Evolutionary conservation across 2,888 invertebrate genomes (phyloP).

Genomic region (Terebella lapidaria): DNA sequence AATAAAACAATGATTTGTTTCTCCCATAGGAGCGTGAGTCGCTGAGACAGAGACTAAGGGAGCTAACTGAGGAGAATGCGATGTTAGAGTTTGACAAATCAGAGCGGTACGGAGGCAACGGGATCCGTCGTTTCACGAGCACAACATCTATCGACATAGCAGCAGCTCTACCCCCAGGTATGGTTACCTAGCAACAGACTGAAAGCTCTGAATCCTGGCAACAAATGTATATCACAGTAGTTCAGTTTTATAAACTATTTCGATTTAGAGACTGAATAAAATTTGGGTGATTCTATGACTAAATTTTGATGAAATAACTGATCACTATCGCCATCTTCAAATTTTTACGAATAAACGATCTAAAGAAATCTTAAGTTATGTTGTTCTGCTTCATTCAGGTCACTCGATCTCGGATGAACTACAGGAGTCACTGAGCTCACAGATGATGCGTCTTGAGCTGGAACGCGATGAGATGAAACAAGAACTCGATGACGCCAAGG

Average conservation of each 20-base stretch:
- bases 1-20: too few relatives aligned
- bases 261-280: too few relatives aligned
- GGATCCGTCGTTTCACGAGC: neutral
- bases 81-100: neutral
- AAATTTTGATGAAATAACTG: too few relatives aligned
- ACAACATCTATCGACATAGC: neutral
- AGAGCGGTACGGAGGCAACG: neutral
- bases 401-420: slow-evolving; percentile 19
- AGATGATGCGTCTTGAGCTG: slow-evolving; percentile 8
- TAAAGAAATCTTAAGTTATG: too few relatives aligned
- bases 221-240: too few relatives aligned
- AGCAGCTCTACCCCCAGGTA: too few relatives aligned
- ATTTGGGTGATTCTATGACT: too few relatives aligned
- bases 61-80: neutral
- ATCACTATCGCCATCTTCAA: too few relatives aligned
- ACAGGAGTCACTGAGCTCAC: slow-evolving; percentile 11
- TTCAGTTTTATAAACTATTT: too few relatives aligned
- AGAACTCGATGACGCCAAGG: slow-evolving; percentile 5
- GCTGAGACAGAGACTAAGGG: neutral
- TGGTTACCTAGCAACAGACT: neutral
- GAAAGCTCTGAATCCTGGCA: too few relatives aligned
- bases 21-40: neutral
- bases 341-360: too few relatives aligned
- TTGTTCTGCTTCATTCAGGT: too few relatives aligned
- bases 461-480: slow-evolving; percentile 11